Percentiles rank a stretch among this genome's conserved stretches.
phyloP scores from a whole-genome alignment of 2,888 invertebrate species.

The Tethea ocularis region DNA sequence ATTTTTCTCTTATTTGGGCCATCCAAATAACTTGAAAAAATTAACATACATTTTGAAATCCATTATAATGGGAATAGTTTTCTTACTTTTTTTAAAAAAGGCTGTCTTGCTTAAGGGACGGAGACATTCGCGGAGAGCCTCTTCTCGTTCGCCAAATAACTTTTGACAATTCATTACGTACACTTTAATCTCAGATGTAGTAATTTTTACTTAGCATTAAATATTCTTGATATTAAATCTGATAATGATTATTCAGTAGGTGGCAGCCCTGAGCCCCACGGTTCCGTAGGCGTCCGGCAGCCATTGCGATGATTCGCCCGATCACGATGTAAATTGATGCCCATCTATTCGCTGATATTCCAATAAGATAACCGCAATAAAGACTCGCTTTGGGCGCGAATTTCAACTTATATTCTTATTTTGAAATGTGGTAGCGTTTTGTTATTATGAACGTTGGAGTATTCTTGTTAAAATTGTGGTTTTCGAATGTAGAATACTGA shows the following conservation, averaged over 20 bases:
- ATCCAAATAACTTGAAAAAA: too few species aligned
- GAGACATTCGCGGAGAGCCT: too few species aligned
- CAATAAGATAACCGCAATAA: constrained; percentile 20
- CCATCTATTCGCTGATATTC: constrained; percentile 15
- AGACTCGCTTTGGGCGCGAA: constrained; percentile 24
- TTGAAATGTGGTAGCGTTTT: constrained; percentile 3
- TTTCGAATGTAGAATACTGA: not conserved
- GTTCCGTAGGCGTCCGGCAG: constrained; percentile 23
- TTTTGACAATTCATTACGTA: too few species aligned
- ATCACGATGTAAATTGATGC: constrained; percentile 48
- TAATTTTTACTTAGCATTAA: too few species aligned
- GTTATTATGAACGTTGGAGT: not conserved
- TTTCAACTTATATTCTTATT: constrained; percentile 15
- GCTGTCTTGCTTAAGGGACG: too few species aligned
- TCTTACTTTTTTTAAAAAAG: too few species aligned
- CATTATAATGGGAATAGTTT: too few species aligned
- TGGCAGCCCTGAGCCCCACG: not conserved
- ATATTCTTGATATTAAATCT: too few species aligned
- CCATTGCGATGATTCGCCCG: constrained; percentile 19
- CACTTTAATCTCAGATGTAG: too few species aligned
- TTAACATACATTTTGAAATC: too few species aligned
- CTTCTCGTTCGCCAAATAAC: too few species aligned
- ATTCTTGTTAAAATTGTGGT: not conserved
- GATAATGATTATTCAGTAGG: not conserved
- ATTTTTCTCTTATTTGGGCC: too few species aligned